Conservation (phyloP, 2,888 invertebrate species). For the Helobdella robusta region DNA sequence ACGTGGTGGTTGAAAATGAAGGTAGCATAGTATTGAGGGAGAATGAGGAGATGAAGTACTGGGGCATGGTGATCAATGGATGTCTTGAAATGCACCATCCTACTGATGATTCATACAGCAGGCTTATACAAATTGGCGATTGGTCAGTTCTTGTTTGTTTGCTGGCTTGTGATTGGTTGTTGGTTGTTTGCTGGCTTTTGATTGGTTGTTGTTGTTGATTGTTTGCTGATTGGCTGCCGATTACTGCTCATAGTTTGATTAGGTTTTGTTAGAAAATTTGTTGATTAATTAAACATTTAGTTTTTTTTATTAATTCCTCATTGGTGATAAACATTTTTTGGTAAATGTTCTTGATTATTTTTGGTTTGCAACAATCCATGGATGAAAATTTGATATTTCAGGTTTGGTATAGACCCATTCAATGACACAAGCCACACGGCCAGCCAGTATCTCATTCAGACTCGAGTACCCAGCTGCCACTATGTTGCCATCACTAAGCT, state of each 20-base stretch:
- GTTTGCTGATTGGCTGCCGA: no score
- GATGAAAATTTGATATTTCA: background rate
- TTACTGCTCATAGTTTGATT: no score
- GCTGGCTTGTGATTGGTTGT: no score
- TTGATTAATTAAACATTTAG: no score
- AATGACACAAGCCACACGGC: background rate
- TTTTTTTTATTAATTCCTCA: no score
- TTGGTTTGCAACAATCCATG: no score
- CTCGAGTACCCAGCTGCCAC: conserved; percentile 9
- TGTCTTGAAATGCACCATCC: conserved; percentile 80
- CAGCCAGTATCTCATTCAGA: background rate
- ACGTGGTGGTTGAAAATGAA: conserved; percentile 93
- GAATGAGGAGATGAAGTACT: conserved; percentile 94
- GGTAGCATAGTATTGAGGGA: conserved; percentile 95
- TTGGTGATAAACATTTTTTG: no score
- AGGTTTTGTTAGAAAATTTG: no score
- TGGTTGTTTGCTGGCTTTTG: no score
- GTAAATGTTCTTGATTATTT: no score
- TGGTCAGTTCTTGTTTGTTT: background rate
- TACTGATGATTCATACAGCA: conserved; percentile 33
- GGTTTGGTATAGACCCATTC: conserved; percentile 8
- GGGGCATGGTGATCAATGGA: conserved; percentile 97
- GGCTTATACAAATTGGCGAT: conserved; percentile 11
- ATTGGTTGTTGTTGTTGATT: no score
- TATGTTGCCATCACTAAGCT: background rate